Conservation (phyloP, 2,113 vertebrate species). For the Coptodon rendalli region DNA sequence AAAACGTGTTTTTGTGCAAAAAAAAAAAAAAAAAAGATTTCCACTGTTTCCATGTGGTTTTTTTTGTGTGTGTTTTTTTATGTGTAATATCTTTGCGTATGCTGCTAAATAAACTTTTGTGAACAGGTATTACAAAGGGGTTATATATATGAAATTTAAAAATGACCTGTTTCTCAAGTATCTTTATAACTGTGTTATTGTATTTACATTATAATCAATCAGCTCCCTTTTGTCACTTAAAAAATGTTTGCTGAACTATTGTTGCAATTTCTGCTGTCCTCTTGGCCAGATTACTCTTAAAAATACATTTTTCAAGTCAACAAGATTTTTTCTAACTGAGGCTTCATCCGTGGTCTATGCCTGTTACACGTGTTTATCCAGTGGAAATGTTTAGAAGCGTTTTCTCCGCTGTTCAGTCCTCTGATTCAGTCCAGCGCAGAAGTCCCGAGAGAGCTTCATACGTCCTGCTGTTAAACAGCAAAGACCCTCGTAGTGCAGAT, state of each 20-base stretch:
- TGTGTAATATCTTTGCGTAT: no score
- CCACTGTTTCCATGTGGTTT: background rate
- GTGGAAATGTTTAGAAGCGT: background rate
- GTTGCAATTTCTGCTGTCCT: background rate
- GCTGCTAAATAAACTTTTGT: no score
- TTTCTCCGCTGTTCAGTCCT: background rate
- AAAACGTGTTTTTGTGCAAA: no score
- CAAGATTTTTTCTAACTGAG: background rate
- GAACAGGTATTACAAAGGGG: no score
- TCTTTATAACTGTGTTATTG: background rate
- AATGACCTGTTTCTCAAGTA: rapidly evolving
- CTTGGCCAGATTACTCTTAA: background rate
- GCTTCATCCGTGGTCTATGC: background rate
- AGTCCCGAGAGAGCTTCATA: no score
- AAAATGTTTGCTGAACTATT: background rate
- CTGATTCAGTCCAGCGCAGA: no score
- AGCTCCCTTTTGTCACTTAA: no score
- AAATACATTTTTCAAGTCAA: background rate
- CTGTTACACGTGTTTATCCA: background rate
- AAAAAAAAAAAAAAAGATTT: background rate
- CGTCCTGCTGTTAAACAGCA: no score
- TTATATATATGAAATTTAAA: background rate
- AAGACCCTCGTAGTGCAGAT: no score
- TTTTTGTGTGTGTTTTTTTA: no score
- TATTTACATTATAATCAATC: background rate